Base-by-base conservation (phyloP, 1,140 invertebrate genomes). In the Mesaphorura yosii region DNA sequence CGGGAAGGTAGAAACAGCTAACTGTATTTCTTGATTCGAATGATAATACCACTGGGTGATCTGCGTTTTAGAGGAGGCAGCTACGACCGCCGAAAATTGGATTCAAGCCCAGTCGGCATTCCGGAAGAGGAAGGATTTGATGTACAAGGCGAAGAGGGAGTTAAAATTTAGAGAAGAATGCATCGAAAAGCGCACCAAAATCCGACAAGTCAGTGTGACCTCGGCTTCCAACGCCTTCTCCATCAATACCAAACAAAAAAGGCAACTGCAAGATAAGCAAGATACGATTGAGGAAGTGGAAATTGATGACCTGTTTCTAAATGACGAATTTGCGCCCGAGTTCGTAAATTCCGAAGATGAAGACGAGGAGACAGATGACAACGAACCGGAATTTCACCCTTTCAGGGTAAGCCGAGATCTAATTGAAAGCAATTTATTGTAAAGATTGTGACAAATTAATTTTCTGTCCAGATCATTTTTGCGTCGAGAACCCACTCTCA, bases 401-500 rank as follows among this genome's bases (percentile, higher is more conserved):
- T 15, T 29, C 7, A 51, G 41, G 31, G 53, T 55, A 46, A 12
- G n/a, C n/a, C 22, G 17, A 23, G 41, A 10, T 49, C n/a, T 31
- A 23, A 7, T 39, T 51, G 17, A 10, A 29, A 29, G 22, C 38
- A 48, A 6, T 17, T 17, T 31, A 53, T 46, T 19, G 31, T 2
- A 46, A 15, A 51, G 40, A 22, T 44, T 47, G 17, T 51, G n/a
- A 46, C 38, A 12, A 47, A 49, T 46, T 42, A 15, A 7, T 22
- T 53, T 51, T 51, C 45, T n/a, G n/a, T n/a, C 2, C 72, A 94
- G 81, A 84, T 97, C 57, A 90, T 84, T 65, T 95, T 89, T 71
- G 92, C 89, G 64, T 95, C 90, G 58, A 76, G 94, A 67, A 98
- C 94, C 27, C 93, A 98, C 73, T 96, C 92, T 7, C 94, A 98